These are phyloP conservation scores for Eugnorisma glareosa DNA, from an alignment of 2,888 invertebrate genomes.

Conservation along the genomic window DNA sequence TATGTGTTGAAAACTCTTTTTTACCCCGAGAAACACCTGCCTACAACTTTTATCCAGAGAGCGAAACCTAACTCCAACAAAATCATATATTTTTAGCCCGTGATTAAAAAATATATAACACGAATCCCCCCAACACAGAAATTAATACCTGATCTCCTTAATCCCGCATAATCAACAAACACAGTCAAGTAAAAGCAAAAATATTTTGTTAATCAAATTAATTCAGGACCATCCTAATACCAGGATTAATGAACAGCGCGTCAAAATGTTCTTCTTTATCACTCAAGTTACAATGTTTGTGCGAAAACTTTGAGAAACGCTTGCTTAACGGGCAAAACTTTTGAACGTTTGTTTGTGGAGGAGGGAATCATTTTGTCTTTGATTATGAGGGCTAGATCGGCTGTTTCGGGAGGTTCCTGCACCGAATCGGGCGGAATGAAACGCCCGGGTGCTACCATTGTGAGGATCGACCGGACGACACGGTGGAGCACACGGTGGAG, in stretches of 20 bases:
- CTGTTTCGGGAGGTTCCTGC: too few relatives aligned
- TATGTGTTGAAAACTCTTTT: too few relatives aligned
- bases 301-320: slow-evolving; percentile 46
- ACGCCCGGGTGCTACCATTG: too few relatives aligned
- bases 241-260: slow-evolving; percentile 27
- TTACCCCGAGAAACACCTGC: not conserved
- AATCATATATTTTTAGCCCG: not conserved
- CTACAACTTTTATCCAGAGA: not conserved
- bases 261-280: slow-evolving; percentile 45
- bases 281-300: slow-evolving; percentile 56
- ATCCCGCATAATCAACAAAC: slow-evolving; percentile 19
- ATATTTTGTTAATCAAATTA: slow-evolving; percentile 52
- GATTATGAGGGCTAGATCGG: not conserved
- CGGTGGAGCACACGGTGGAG: too few relatives aligned
- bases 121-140: not conserved
- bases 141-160: slow-evolving; percentile 17
- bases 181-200: slow-evolving; percentile 40
- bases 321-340: slow-evolving; percentile 43
- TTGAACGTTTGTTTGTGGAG: slow-evolving; percentile 37
- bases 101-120: not conserved
- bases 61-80: not conserved
- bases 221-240: slow-evolving; percentile 41
- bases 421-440: too few relatives aligned
- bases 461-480: too few relatives aligned
- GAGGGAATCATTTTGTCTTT: slow-evolving; percentile 19